Evolutionary conservation across 2,113 vertebrate species (phyloP).

Genomic region (Hemiprocne comata): DNA sequence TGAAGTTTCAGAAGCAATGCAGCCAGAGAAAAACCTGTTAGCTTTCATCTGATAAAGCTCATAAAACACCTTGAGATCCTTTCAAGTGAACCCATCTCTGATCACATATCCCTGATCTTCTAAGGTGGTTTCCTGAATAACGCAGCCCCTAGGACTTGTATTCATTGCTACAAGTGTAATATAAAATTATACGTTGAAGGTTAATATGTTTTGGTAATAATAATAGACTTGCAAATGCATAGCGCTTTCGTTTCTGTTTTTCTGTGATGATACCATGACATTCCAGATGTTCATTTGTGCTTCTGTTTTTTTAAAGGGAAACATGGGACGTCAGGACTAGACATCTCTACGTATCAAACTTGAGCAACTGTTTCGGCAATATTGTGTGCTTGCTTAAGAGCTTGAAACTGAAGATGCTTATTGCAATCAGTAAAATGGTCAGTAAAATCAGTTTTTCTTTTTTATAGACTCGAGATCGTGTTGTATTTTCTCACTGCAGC

Average conservation of each 20-base stretch:
- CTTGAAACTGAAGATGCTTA: not conserved
- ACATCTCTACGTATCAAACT: not conserved
- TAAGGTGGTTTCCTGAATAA: not conserved
- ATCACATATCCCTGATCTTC: not conserved
- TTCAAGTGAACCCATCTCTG: not conserved
- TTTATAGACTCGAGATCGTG: not conserved
- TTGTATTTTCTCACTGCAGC: not conserved
- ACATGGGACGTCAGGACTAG: not conserved
- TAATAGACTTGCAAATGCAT: not conserved
- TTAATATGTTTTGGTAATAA: not conserved
- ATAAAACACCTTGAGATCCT: not conserved
- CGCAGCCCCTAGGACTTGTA: not conserved
- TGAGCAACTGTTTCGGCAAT: not conserved
- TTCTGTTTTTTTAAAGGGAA: not conserved
- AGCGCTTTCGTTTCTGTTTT: not conserved
- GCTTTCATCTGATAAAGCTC: not conserved
- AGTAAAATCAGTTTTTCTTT: not conserved
- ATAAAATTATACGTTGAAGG: not conserved
- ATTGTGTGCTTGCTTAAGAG: not conserved
- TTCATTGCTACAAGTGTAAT: not conserved
- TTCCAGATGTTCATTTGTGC: not conserved
- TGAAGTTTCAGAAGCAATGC: not conserved
- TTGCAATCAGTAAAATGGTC: not conserved
- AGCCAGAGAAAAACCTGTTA: not conserved
- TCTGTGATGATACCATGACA: not conserved